Conservation (phyloP, 2,888 invertebrate species). For the Pemphredon lugubris region DNA sequence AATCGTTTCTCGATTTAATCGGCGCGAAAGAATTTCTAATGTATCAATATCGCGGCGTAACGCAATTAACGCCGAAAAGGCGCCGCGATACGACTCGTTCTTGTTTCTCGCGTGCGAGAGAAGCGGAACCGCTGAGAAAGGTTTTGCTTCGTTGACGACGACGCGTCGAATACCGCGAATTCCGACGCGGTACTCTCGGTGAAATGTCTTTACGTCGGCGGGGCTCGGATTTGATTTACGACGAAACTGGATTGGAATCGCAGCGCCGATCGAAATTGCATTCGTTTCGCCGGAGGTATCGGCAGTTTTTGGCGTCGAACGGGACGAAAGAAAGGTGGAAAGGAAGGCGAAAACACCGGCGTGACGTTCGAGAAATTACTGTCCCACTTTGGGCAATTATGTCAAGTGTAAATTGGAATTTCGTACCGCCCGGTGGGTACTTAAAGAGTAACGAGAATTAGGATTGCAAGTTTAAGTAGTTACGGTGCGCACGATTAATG, state of each 20-base stretch:
- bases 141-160: not conserved
- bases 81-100: not conserved
- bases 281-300: too few relatives aligned
- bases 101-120: slow-evolving; percentile 4
- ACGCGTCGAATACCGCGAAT: not conserved
- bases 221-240: not conserved
- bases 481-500: not conserved
- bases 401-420: not conserved
- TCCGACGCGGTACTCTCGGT: not conserved
- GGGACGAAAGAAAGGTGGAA: not conserved
- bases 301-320: not conserved
- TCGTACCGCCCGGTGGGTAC: not conserved
- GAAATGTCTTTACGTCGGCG: not conserved
- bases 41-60: not conserved
- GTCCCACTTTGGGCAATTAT: not conserved
- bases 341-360: not conserved
- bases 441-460: not conserved
- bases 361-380: not conserved
- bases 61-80: slow-evolving; percentile 13
- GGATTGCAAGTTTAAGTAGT: not conserved
- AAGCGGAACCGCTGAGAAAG: slow-evolving; percentile 1
- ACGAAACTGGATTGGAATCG: too few relatives aligned
- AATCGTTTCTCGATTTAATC: too few relatives aligned
- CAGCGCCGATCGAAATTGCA: not conserved
- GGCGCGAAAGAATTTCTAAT: not conserved